A percentile compares a stretch with the other conserved stretches of the same genome.
phyloP scores from a whole-genome alignment of 2,888 invertebrate species.

The Hyalella azteca region DNA sequence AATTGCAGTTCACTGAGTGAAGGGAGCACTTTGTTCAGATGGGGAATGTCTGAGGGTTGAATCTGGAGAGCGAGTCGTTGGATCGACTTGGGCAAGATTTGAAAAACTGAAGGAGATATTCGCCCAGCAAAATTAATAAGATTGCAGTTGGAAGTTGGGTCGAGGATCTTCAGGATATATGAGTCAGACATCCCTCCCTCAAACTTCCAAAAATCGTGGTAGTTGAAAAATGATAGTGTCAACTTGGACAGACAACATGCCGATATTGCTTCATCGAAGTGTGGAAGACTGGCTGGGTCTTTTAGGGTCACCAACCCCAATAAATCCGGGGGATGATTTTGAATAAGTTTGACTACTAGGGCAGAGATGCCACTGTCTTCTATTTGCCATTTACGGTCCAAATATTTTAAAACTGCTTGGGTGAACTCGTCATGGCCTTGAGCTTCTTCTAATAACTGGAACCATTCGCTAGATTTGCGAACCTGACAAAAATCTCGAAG shows the following conservation, averaged over 20 bases:
- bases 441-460: conserved; percentile 14
- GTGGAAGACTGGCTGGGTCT: conserved; percentile 9
- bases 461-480: neutral
- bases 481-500: neutral
- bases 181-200: neutral
- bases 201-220: conserved; percentile 19
- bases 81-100: neutral
- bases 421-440: neutral
- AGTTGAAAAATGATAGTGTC: neutral
- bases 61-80: conserved; percentile 1
- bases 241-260: neutral
- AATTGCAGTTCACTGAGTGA: conserved; percentile 1
- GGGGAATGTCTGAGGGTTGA: neutral
- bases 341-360: neutral
- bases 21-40: neutral
- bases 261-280: conserved; percentile 7
- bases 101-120: neutral
- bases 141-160: neutral
- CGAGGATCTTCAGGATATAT: neutral
- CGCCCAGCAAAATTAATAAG: conserved; percentile 26
- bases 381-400: conserved; percentile 28
- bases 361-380: conserved; percentile 22
- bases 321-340: neutral
- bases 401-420: neutral
- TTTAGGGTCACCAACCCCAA: neutral